Base-by-base conservation (phyloP, 2,888 invertebrate genomes). In the Apamea crenata region DNA sequence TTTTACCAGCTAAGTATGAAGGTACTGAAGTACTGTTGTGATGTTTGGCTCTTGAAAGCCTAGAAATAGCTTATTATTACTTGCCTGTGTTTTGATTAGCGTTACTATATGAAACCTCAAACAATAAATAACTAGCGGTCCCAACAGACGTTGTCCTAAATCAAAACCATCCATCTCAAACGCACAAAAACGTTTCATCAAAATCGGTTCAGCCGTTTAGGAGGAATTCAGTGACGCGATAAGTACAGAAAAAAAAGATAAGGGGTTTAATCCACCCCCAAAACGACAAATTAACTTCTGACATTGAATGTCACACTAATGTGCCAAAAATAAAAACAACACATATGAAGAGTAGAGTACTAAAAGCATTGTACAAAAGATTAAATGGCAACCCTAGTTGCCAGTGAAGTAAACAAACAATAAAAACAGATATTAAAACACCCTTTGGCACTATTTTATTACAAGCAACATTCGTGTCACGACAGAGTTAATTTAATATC, bases 341-440 rank as follows among this genome's bases (percentile, higher is more conserved):
- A 47, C 29, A 7, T 32, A 14, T 69, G 2, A 29, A 50, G 29
- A 50, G 10, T 3, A 44, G 7, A 44, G 4, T n/a, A 65, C 32
- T 66, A 56, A 71, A 78, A 40, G 0, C 36, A 56, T 29, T 25
- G 1, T 12, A 25, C 36, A 47, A 79, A 70, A 78, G 2, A 70
- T 70, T 70, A 70, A 47, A 59, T 25, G n/a, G 1, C 32, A 40
- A 16, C 21, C 14, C 32, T 21, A 56, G 32, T 65, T 72, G 18
- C 3, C 14, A 29, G 16, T 18, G 16, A 47, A 56, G 29, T 59
- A n/a, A 74, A 67, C 40, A 74, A 50, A 82, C 44, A 82, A 71
- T 69, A 66, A 53, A 83, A 25, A 44, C 56, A 59, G 65, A 66
- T 71, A 78, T 59, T 66, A 78, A 81, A 61, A 53, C 16, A 53